A percentile compares a stretch with the other conserved stretches of the same genome.
phyloP scores from a whole-genome alignment of 2,888 invertebrate genomes.

The Lamellibrachia columna region DNA sequence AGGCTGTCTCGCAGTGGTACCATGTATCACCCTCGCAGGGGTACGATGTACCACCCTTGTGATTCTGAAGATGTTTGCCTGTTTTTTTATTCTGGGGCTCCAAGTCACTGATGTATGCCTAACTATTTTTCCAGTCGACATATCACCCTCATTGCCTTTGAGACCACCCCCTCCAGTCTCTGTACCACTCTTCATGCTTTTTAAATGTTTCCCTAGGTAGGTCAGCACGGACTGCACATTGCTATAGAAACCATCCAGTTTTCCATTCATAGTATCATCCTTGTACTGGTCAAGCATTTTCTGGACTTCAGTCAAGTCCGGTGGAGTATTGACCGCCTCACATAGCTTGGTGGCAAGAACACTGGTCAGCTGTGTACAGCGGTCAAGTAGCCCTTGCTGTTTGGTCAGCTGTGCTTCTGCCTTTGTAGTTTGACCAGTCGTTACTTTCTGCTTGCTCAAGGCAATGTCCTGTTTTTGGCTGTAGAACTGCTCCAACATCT shows the following conservation, averaged over 20 bases:
- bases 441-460: neutral
- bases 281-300: neutral
- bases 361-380: neutral
- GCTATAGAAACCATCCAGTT: neutral
- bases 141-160: neutral
- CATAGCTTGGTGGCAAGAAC: neutral
- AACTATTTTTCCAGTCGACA: too few relatives aligned
- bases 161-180: neutral
- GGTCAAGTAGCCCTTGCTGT: neutral
- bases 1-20: neutral
- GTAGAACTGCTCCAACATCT: neutral
- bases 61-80: neutral
- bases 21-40: neutral
- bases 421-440: neutral
- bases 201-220: neutral
- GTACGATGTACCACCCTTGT: neutral
- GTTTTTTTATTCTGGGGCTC: neutral
- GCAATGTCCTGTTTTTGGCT: neutral
- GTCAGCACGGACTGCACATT: neutral
- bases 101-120: neutral
- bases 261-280: neutral
- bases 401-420: neutral
- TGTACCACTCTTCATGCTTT: neutral
- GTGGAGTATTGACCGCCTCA: neutral
- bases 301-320: neutral